These are phyloP conservation scores for Porites evermanni DNA, from an alignment of 92 coral and sea anemone species.

Conservation along the genomic window DNA sequence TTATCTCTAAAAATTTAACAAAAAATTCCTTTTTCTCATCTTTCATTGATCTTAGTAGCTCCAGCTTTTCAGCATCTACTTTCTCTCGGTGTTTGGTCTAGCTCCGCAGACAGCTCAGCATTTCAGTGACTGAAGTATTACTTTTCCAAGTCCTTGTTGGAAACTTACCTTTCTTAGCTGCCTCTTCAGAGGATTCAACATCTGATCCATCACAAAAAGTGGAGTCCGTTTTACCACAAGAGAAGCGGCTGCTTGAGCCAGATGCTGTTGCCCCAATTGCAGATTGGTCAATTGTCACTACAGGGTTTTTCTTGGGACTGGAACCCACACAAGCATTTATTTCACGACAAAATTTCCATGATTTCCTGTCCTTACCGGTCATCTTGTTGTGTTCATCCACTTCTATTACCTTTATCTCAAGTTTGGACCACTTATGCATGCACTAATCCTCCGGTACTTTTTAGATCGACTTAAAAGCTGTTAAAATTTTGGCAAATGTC, in stretches of 20 bases:
- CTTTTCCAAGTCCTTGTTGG: slow-evolving; percentile 60
- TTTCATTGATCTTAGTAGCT: slow-evolving; percentile 34
- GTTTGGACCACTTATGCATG: slow-evolving; percentile 63
- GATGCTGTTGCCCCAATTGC: background rate
- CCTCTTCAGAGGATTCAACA: slow-evolving; percentile 33
- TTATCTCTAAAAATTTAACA: slow-evolving; percentile 38
- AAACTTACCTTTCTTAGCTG: slow-evolving; percentile 33
- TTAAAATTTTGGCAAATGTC: slow-evolving; percentile 52
- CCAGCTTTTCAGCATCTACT: slow-evolving; percentile 60
- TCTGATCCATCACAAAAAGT: slow-evolving; percentile 33
- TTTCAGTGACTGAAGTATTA: slow-evolving; percentile 54
- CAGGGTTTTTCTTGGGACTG: slow-evolving; percentile 75
- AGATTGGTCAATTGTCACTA: slow-evolving; percentile 57
- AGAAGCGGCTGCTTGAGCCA: slow-evolving; percentile 28
- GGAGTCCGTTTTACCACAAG: background rate
- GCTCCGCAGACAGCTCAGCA: slow-evolving; percentile 36
- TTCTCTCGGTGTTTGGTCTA: slow-evolving; percentile 56
- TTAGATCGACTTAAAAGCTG: slow-evolving; percentile 27
- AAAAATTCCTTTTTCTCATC: slow-evolving; percentile 50
- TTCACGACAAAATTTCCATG: slow-evolving; percentile 62
- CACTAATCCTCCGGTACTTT: slow-evolving; percentile 64
- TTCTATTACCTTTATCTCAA: slow-evolving; percentile 55
- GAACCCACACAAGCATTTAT: slow-evolving; percentile 60
- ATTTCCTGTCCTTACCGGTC: slow-evolving; percentile 59
- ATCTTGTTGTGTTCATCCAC: slow-evolving; percentile 60